Percentiles rank a stretch among this genome's conserved stretches.
These are phyloP conservation scores for Crax fasciolata DNA, from an alignment of 2,797 vertebrate species.

Conservation along the genomic window DNA sequence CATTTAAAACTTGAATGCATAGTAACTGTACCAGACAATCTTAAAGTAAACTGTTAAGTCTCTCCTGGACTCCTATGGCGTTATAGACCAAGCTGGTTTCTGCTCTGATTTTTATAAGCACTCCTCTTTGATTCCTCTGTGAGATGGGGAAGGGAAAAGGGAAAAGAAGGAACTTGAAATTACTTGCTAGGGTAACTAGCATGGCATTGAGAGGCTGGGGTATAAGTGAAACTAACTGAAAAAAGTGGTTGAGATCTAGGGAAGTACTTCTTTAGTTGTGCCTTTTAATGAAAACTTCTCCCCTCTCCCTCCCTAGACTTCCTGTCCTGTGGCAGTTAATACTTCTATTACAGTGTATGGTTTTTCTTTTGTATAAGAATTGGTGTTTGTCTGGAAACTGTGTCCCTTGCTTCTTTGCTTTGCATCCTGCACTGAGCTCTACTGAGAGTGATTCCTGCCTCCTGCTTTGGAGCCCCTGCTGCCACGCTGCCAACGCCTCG, in stretches of 20 bases:
- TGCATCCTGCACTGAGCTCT: slow-evolving; percentile 71
- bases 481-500: neutral
- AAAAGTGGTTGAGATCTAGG: neutral
- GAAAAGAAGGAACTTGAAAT: slow-evolving; percentile 35
- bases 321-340: slow-evolving; percentile 56
- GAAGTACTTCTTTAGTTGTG: slow-evolving; percentile 49
- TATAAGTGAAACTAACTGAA: neutral
- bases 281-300: slow-evolving; percentile 58
- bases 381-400: slow-evolving; percentile 55
- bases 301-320: slow-evolving; percentile 38
- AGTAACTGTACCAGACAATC: slow-evolving; percentile 59
- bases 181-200: slow-evolving; percentile 7
- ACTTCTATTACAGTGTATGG: slow-evolving; percentile 26
- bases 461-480: slow-evolving; percentile 35
- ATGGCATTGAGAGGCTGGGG: slow-evolving; percentile 14
- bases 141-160: slow-evolving; percentile 40
- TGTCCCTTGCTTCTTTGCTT: slow-evolving; percentile 69
- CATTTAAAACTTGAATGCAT: slow-evolving; percentile 53
- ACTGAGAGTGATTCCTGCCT: slow-evolving; percentile 44
- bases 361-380: slow-evolving; percentile 57
- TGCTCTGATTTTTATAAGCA: slow-evolving; percentile 27
- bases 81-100: slow-evolving; percentile 29
- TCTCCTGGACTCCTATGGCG: neutral
- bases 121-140: slow-evolving; percentile 38
- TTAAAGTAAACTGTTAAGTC: slow-evolving; percentile 18